phyloP scores from a whole-genome alignment of 2,888 invertebrate genomes.

The Odontothrips loti region DNA sequence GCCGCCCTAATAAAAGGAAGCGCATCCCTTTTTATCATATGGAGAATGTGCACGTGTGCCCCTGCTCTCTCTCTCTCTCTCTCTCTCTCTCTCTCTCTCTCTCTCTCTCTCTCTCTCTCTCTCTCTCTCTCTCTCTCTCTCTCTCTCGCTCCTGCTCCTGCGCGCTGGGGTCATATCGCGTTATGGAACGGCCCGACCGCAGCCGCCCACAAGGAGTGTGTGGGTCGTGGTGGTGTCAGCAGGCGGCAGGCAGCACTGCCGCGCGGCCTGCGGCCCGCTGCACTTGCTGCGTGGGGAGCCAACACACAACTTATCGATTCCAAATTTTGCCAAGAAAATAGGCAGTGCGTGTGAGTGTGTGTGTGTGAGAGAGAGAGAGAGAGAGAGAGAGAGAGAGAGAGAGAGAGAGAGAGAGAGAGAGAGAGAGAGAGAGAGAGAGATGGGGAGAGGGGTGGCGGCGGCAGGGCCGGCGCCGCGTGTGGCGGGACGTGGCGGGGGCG shows the following conservation, averaged over 20 bases:
- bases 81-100: no score
- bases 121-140: no score
- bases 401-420: not conserved
- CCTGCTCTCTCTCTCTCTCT: no score
- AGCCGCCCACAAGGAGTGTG: not conserved
- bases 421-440: no score
- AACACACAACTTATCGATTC: slow-evolving; percentile 26
- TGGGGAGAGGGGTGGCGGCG: no score
- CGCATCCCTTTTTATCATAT: no score
- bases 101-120: no score
- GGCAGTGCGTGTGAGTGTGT: not conserved
- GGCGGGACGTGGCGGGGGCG: not conserved
- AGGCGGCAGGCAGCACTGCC: not conserved
- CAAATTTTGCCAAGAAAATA: slow-evolving; percentile 21
- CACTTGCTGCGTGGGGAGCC: not conserved
- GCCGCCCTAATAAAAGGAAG: no score
- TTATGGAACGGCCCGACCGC: not conserved
- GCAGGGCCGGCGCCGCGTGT: not conserved
- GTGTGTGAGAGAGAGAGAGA: not conserved
- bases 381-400: not conserved
- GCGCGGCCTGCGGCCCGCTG: not conserved
- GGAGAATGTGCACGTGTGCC: no score
- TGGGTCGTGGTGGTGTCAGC: not conserved
- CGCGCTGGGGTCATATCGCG: slow-evolving; percentile 7
- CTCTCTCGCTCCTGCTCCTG: no score